Conservation (phyloP, 2,888 invertebrate species). For the Melieria omissa region DNA sequence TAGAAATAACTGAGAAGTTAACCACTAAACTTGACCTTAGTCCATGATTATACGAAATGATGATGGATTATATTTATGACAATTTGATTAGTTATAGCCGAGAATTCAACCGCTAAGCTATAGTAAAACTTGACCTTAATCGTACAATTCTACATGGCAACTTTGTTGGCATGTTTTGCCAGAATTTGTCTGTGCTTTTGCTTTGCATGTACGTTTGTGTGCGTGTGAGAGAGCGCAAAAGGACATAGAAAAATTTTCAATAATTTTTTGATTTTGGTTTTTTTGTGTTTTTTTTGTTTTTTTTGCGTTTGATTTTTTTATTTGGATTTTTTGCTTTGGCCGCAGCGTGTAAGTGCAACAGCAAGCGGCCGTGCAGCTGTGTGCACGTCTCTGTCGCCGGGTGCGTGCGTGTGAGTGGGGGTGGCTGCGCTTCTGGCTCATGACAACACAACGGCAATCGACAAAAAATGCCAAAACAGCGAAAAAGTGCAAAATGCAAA, state of each 20-base stretch:
- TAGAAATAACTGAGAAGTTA: too few species aligned
- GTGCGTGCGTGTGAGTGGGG: constrained; percentile 1
- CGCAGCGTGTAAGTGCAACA: constrained; percentile 27
- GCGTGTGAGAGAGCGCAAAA: constrained; percentile 10
- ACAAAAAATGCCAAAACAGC: background rate
- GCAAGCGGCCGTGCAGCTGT: constrained; percentile 28
- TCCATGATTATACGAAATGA: too few species aligned
- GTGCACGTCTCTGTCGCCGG: constrained; percentile 7
- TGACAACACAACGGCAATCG: constrained; percentile 9
- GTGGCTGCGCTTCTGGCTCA: background rate
- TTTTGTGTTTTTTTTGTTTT: constrained; percentile 9
- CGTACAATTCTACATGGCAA: constrained; percentile 32
- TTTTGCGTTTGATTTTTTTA: constrained; percentile 7
- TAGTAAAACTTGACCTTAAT: too few species aligned
- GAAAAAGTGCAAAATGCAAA: constrained; percentile 25
- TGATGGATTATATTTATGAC: too few species aligned
- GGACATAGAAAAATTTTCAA: constrained; percentile 29
- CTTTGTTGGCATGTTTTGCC: constrained; percentile 45
- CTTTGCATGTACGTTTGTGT: constrained; percentile 19
- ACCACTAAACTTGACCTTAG: too few species aligned
- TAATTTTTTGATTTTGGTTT: constrained; percentile 22
- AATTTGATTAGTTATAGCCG: too few species aligned
- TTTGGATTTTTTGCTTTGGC: constrained; percentile 12
- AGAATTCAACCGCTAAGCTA: too few species aligned
- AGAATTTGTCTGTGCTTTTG: constrained; percentile 41